Conservation (phyloP, 2,797 vertebrate genomes). For the Parotocinclus haroldoi region DNA sequence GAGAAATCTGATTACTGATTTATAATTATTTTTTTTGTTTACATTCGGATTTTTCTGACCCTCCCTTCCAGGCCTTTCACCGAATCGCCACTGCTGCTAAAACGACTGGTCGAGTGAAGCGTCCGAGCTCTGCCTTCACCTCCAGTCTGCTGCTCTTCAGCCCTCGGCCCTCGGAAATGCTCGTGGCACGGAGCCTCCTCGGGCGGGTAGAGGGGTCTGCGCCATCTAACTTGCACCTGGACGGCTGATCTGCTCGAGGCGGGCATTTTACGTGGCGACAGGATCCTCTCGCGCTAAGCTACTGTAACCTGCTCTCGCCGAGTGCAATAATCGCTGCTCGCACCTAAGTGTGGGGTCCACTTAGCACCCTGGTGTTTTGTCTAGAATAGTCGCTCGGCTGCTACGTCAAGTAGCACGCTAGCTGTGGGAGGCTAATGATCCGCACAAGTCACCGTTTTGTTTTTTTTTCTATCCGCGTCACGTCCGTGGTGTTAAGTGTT, state of each 20-base stretch:
- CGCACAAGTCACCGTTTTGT: background rate
- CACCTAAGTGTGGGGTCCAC: slow-evolving; percentile 14
- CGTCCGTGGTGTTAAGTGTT: background rate
- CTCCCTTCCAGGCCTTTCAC: slow-evolving; percentile 54
- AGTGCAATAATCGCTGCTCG: background rate
- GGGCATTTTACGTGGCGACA: background rate
- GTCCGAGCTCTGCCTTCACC: too few species aligned
- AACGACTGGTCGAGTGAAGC: slow-evolving; percentile 62
- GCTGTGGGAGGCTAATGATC: slow-evolving; percentile 8
- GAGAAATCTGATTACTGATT: too few species aligned
- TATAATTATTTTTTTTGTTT: background rate
- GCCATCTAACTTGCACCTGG: background rate
- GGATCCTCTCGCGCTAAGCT: background rate
- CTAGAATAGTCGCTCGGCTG: slow-evolving; percentile 20
- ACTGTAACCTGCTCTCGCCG: background rate
- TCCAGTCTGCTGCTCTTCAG: slow-evolving; percentile 5
- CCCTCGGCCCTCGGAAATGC: slow-evolving; percentile 2
- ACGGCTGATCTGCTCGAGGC: slow-evolving; percentile 5
- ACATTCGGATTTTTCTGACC: background rate
- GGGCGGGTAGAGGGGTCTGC: slow-evolving; percentile 1
- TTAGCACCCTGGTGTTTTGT: slow-evolving; percentile 18
- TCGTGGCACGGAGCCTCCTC: slow-evolving; percentile 9
- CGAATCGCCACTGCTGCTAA: slow-evolving; percentile 63
- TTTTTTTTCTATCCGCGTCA: background rate
- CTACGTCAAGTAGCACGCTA: slow-evolving; percentile 21